Evolutionary conservation across 2,888 invertebrate species (phyloP).

Genomic region (Eilema caniola): DNA sequence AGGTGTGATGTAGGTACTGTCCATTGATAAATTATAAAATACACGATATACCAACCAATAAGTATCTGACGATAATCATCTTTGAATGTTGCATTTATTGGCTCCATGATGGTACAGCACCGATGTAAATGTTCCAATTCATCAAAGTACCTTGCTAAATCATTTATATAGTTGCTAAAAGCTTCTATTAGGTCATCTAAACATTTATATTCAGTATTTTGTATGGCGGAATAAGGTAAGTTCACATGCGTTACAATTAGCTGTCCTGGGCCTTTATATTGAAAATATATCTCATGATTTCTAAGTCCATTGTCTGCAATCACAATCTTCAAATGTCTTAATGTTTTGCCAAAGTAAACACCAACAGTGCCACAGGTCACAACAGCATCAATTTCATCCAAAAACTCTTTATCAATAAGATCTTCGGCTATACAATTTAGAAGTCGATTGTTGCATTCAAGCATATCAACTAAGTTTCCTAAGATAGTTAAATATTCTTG

Average conservation of each 20-base stretch:
- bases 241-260: slow-evolving; percentile 58
- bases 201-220: slow-evolving; percentile 63
- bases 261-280: slow-evolving; percentile 62
- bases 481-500: slow-evolving; percentile 23
- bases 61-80: slow-evolving; percentile 76
- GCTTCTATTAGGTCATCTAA: slow-evolving; percentile 62
- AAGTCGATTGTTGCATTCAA: slow-evolving; percentile 20
- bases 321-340: slow-evolving; percentile 69
- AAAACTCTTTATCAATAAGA: slow-evolving; percentile 63
- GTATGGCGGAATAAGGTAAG: slow-evolving; percentile 66
- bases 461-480: slow-evolving; percentile 27
- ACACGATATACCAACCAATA: slow-evolving; percentile 60
- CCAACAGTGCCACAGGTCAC: slow-evolving; percentile 35
- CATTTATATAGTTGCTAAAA: slow-evolving; percentile 59
- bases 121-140: slow-evolving; percentile 73
- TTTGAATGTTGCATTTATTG: slow-evolving; percentile 68
- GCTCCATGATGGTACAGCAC: slow-evolving; percentile 74
- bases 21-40: not conserved
- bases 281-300: slow-evolving; percentile 67
- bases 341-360: slow-evolving; percentile 72
- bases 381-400: slow-evolving; percentile 65
- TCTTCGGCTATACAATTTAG: slow-evolving; percentile 46
- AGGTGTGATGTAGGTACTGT: not conserved
- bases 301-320: slow-evolving; percentile 62
- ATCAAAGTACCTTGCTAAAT: slow-evolving; percentile 67